Base-by-base conservation (phyloP, 2,888 invertebrate species). In the Caenorhabditis macrosperma region DNA sequence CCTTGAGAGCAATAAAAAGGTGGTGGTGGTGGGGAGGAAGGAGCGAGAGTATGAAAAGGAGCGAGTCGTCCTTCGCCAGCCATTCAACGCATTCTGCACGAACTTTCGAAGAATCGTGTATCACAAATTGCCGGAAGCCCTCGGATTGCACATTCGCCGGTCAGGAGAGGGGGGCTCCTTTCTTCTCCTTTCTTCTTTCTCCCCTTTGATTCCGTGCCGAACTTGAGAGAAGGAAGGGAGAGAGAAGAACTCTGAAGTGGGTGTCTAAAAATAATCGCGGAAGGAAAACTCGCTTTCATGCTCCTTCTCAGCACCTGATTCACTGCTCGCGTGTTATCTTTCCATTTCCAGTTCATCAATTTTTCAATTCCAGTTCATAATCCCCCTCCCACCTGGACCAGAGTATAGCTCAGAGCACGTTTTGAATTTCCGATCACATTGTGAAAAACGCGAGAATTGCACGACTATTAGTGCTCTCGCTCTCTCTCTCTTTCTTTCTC, bases 101-200 rank as follows among this genome's bases (percentile, higher is more conserved):
- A 52, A 26, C 28, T 52, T 46, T 26, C 28, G 28, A 41, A 44
- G 50, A 55, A 17, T n/a, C 55, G 44, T 41, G 72, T 72, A 64
- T 72, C 57, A 72, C 72, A 72, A 72, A 72, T 72, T 72, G 72
- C 72, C 72, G 72, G 72, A 72, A 72, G 30, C 63, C 61, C 44
- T 46, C 63, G 55, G 57, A 64, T 57, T 72, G 57, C 60, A 69
- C 69, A 67, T 55, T 24, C 52, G 41, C 41, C 38, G 38, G 41
- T 17, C 33, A 10, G 50, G 22, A 15, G n/a, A 3, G 10, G n/a
- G 9, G 46, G 20, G 20, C 30, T 28, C 28, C 52, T 52, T 20
- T 59, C 44, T 55, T 41, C 54, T 66, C 30, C 68, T 38, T 30
- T 59, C 48, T 52, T 38, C 52, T 41, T 26, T 24, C 17, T 15